Base-by-base conservation (phyloP, 2,888 invertebrate genomes). In the Lottia gigantea region DNA sequence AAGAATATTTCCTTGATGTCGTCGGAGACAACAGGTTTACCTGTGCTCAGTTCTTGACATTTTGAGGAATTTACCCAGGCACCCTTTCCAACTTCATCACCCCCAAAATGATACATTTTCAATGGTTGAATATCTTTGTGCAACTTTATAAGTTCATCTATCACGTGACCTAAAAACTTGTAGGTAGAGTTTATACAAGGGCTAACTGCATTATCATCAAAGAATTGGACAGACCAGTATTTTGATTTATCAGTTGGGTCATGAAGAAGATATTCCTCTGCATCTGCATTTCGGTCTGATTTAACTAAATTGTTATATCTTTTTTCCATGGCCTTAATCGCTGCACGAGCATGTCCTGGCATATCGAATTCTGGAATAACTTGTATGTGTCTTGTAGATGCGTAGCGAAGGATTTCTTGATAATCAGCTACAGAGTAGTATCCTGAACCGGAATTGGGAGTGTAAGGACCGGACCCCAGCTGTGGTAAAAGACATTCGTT, bases 31-130 rank as follows among this genome's bases (percentile, higher is more conserved):
- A 62, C 67, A 49, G 0, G 73, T 40, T n/a, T 77, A 67, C 45
- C 67, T 61, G 25, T 19, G 12, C 25, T 66, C n/a, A 83, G 70
- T 1, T 69, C 61, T 12, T 73, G 62, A 71, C 87, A 87, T n/a
- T 62, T 66, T 2, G 83, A 64, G 1, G 86, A 86, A 47, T 83
- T 80, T 25, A 78, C 71, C 86, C 86, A 87, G 2, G 86, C 85
- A 8, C 82, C 81, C 0, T 31, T 40, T 0, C 83, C 78, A 3
- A 83, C 85, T 71, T 87, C 87, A 68, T 87, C 88, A 0, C 86
- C 87, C 4, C 87, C 88, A 61, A 85, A 81, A 73, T 88, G 85
- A 69, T 83, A 84, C 7, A 74, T 74, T 46, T 75, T 76, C 40
- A 87, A 71, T 0, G 83, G 83, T 55, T 80, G 78, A n/a, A 80